These are phyloP conservation scores for Falco columbarius DNA, from an alignment of 2,797 vertebrate genomes.

Conservation along the genomic window DNA sequence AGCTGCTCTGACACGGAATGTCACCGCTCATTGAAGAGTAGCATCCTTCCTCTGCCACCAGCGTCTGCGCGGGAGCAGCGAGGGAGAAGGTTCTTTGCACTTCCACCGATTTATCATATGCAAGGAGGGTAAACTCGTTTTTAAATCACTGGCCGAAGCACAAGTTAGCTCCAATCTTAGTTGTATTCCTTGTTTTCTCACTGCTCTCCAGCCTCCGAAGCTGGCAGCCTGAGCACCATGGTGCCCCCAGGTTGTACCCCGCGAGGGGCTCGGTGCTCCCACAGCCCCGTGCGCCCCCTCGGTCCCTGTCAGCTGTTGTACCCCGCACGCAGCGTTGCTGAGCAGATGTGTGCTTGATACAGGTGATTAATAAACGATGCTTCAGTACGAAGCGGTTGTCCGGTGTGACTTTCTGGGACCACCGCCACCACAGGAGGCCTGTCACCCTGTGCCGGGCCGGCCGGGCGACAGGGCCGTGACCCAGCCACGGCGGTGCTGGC, in stretches of 20 bases:
- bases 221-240: neutral
- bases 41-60: neutral
- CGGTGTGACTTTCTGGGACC: rapidly evolving
- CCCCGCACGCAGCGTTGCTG: conserved; percentile 51
- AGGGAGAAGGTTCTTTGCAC: neutral
- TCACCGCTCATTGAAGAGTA: neutral
- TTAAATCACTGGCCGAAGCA: neutral
- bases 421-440: neutral
- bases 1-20: neutral
- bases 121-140: neutral
- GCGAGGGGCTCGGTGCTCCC: neutral
- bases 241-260: neutral
- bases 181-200: neutral
- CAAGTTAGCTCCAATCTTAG: neutral
- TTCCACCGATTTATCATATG: neutral
- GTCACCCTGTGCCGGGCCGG: neutral
- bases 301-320: neutral
- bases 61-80: neutral
- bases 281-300: too few relatives aligned
- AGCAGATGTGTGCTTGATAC: conserved; percentile 66
- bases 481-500: rapidly evolving
- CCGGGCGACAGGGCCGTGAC: neutral
- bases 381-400: neutral
- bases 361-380: conserved; percentile 71
- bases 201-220: neutral